A percentile compares a stretch with the other conserved stretches of the same genome.
Conservation (phyloP, 2,113 vertebrate genomes). For the Pterocles burchelli region DNA sequence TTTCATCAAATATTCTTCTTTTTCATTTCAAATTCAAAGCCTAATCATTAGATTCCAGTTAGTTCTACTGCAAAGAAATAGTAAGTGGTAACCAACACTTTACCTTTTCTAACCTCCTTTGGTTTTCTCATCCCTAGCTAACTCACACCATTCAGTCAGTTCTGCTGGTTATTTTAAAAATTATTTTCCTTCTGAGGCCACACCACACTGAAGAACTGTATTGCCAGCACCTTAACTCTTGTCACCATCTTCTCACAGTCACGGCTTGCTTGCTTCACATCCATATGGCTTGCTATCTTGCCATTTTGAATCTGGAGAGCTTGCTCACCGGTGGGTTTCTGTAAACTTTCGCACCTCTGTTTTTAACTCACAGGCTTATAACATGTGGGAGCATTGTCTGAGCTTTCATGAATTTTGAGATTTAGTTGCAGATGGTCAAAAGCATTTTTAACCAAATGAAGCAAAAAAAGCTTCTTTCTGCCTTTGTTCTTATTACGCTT, state of each 20-base stretch:
- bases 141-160: neutral
- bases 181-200: neutral
- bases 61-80: neutral
- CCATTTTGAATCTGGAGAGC: neutral
- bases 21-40: neutral
- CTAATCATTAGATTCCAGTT: neutral
- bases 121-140: neutral
- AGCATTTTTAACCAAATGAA: slow-evolving; percentile 69
- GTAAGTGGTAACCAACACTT: neutral
- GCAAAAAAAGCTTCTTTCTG: slow-evolving; percentile 40
- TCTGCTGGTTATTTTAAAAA: neutral
- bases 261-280: neutral
- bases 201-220: neutral
- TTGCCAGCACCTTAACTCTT: neutral
- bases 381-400: slow-evolving; percentile 38
- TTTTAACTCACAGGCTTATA: slow-evolving; percentile 37
- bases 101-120: neutral
- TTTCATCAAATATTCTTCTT: neutral
- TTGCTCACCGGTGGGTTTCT: slow-evolving; percentile 46
- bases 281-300: neutral
- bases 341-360: slow-evolving; percentile 3
- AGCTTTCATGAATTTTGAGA: slow-evolving; percentile 63
- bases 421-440: slow-evolving; percentile 61
- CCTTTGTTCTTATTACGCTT: slow-evolving; percentile 59
- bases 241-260: neutral